Percentiles rank a stretch among this genome's conserved stretches.
These are phyloP conservation scores for Ophion costatus DNA, from an alignment of 2,888 invertebrate species.

Conservation along the genomic window DNA sequence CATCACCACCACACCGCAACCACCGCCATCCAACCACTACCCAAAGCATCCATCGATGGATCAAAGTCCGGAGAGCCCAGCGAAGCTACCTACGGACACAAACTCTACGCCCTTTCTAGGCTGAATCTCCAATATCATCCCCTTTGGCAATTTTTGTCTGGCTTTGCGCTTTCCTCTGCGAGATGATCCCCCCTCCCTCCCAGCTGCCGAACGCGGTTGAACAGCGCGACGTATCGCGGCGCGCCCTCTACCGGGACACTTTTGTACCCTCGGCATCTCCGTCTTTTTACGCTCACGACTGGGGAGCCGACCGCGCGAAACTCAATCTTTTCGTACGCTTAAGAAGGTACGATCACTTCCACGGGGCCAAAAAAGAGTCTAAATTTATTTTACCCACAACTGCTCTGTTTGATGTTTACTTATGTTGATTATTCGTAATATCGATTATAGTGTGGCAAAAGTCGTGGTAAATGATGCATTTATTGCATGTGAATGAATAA, in stretches of 20 bases:
- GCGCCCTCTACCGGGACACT: conserved; percentile 30
- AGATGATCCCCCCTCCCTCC: conserved; percentile 2
- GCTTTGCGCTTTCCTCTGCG: conserved; percentile 13
- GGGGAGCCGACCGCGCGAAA: conserved; percentile 43
- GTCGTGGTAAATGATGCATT: too few relatives aligned
- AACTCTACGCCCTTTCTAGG: conserved; percentile 8
- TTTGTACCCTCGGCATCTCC: conserved; percentile 13
- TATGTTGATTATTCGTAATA: too few relatives aligned
- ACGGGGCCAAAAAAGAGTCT: too few relatives aligned
- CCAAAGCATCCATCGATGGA: conserved; percentile 17
- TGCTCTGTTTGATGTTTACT: too few relatives aligned
- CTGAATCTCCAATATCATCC: conserved; percentile 12
- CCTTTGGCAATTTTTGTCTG: conserved; percentile 34
- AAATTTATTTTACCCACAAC: too few relatives aligned
- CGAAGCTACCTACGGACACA: neutral
- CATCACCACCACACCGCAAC: conserved; percentile 71
- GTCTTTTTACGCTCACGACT: conserved; percentile 33
- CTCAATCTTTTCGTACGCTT: conserved; percentile 46
- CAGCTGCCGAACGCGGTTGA: neutral
- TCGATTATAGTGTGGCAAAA: too few relatives aligned
- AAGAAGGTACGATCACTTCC: too few relatives aligned
- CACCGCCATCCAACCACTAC: conserved; percentile 52
- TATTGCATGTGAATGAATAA: too few relatives aligned
- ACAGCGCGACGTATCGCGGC: conserved; percentile 18
- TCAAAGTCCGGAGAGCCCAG: neutral